phyloP scores from a whole-genome alignment of 1,140 invertebrate genomes.

The Riptortus pedestris region DNA sequence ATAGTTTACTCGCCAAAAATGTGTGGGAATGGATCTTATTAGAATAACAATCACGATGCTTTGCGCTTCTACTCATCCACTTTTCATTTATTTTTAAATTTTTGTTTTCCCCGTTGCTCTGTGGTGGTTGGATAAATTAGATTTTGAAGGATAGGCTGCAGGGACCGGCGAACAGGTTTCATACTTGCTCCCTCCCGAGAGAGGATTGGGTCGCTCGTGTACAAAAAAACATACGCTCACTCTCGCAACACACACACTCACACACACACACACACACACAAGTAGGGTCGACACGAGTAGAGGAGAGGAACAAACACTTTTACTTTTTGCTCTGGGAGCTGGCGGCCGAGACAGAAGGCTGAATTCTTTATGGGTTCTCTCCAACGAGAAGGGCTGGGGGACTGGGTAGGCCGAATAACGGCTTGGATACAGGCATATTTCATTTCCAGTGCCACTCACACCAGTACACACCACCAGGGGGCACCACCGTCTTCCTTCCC shows the following conservation, averaged over 20 bases:
- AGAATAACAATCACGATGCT: no score
- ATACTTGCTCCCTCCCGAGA: not conserved
- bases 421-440: constrained; percentile 2
- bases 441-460: not conserved
- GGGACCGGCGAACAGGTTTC: not conserved
- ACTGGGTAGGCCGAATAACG: not conserved
- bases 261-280: not conserved
- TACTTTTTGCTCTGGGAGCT: constrained; percentile 5
- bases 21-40: no score
- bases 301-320: not conserved
- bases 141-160: constrained; percentile 2
- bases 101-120: not conserved
- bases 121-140: not conserved
- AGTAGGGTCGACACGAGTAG: not conserved
- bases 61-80: no score
- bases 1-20: no score
- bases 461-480: not conserved
- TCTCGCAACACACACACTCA: no score
- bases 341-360: not conserved
- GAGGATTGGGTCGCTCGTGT: no score
- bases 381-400: not conserved
- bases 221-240: no score
- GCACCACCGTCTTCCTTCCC: not conserved
- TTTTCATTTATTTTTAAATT: not conserved
- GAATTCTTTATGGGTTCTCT: constrained; percentile 5